Conservation (phyloP, 2,888 invertebrate genomes). For the Drosophila ustulata region DNA sequence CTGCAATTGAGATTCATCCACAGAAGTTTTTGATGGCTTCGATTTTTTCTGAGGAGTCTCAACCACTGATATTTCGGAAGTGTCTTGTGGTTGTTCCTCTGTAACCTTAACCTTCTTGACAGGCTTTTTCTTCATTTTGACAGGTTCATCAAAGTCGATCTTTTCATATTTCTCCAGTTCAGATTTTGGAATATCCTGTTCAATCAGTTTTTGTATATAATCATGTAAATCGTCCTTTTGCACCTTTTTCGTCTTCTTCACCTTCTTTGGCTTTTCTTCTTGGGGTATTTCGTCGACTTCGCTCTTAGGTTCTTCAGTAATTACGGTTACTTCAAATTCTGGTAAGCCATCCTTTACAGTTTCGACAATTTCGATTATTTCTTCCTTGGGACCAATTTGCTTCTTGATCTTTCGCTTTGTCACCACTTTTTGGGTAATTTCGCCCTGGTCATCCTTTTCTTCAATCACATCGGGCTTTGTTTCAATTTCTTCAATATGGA, state of each 20-base stretch:
- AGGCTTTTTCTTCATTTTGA: conserved; percentile 79
- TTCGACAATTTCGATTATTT: conserved; percentile 85
- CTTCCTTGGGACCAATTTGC: conserved; percentile 85
- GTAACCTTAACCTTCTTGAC: conserved; percentile 51
- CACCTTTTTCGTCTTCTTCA: conserved; percentile 82
- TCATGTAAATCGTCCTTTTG: conserved; percentile 83
- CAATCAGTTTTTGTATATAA: conserved; percentile 83
- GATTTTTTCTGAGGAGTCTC: conserved; percentile 33
- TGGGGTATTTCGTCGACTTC: conserved; percentile 52
- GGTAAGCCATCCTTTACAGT: conserved; percentile 82
- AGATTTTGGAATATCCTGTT: conserved; percentile 84
- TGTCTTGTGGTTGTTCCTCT: conserved; percentile 57
- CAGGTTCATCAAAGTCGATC: conserved; percentile 83
- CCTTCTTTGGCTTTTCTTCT: conserved; percentile 70
- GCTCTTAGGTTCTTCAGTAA: conserved; percentile 64
- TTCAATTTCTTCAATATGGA: conserved; percentile 76
- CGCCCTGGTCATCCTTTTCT: conserved; percentile 63
- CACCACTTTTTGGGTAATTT: conserved; percentile 31
- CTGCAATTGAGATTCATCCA: conserved; percentile 36
- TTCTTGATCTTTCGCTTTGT: conserved; percentile 83
- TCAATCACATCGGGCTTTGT: conserved; percentile 56
- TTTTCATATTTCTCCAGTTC: conserved; percentile 85
- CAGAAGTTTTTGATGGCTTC: conserved; percentile 28
- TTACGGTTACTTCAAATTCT: conserved; percentile 85
- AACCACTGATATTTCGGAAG: conserved; percentile 47